Evolutionary conservation across 2,797 vertebrate species (phyloP), one percentile per base, ranked within the genome.

Genomic region (Percopsis omiscomaycus): DNA sequence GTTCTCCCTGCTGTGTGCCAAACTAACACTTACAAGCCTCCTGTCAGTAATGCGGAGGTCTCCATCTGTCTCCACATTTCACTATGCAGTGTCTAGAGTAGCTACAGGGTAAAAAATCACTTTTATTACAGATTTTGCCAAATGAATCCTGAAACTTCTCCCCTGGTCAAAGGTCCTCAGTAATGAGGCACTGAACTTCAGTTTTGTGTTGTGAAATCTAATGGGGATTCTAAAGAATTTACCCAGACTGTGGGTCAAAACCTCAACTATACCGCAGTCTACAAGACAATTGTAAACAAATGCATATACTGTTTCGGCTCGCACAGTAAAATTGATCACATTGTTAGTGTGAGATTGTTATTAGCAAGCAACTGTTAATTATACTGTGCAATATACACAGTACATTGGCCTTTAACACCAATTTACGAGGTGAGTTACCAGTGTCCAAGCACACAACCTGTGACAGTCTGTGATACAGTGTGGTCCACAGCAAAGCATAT

Each of bases 41-140:
- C 73, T 76, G 82, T 84, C 77, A 82, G 73, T 46, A 65, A 82
- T 64, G 68, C 51, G 71, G 76, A 79, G 63, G 69, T 74, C 73
- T 88, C 86, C 88, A 89, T 88, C 89, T 88, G 89, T 69, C 78
- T 81, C 66, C 5, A 2, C 64, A 70, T 68, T 71, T 30, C 52
- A 81, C 32, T 10, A 32, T 5, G 5, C 37, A 47, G 48, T 68
- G 66, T 75, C 59, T 37, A 37, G 37, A 37, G 37, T 64, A 72
- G 62, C 16, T 55, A 55, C n/a, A 29, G 58, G 54, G 54, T 15
- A n/a, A 61, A 66, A 70, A 55, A 73, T 62, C 69, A 32, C 13
- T 15, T 61, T 54, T 66, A 14, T 55, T 48, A 13, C 55, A 71
- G 49, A 46, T 70, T 55, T 61, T 54, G 29, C 6, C 22, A 65